A percentile compares a stretch with the other conserved stretches of the same genome.
Evolutionary conservation across 2,797 vertebrate species (phyloP).

Genomic region (Nannoperca australis): DNA sequence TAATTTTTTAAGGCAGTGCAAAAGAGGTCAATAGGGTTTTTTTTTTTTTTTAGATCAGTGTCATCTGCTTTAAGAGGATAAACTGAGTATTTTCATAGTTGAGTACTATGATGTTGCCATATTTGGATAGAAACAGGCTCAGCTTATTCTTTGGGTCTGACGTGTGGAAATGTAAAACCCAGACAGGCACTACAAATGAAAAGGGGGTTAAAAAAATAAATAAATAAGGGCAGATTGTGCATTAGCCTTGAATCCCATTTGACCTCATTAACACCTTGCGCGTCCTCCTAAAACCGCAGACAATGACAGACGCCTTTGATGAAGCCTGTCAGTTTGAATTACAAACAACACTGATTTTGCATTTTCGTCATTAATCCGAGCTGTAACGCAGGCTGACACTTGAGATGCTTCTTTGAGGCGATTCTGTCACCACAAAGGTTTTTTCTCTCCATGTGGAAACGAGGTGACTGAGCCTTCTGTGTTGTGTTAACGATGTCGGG

Average conservation of each 20-base stretch:
- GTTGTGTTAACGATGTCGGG: not conserved
- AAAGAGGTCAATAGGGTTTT: conserved; percentile 52
- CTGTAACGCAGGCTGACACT: conserved; percentile 40
- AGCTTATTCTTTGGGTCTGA: conserved; percentile 9
- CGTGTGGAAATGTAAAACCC: conserved; percentile 34
- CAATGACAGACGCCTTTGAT: conserved; percentile 41
- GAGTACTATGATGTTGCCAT: conserved; percentile 44
- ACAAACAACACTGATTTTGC: conserved; percentile 48
- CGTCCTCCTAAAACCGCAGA: conserved; percentile 10
- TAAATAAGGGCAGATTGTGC: conserved; percentile 6
- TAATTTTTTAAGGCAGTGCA: conserved; percentile 8
- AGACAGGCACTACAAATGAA: not conserved
- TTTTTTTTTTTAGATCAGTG: conserved; percentile 56
- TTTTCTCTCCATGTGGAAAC: conserved; percentile 10
- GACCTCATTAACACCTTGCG: conserved; percentile 41
- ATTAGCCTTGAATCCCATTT: conserved; percentile 18
- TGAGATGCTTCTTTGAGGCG: conserved; percentile 30
- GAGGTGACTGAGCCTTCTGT: conserved; percentile 29
- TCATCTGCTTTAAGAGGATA: conserved; percentile 62
- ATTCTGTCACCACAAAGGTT: conserved; percentile 12
- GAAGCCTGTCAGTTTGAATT: conserved; percentile 50
- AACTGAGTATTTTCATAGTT: conserved; percentile 38
- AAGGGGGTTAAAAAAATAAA: conserved; percentile 15
- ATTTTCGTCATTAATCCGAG: conserved; percentile 53
- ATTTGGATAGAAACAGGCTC: conserved; percentile 42